Evolutionary conservation across 1,140 invertebrate species (phyloP).

Genomic region (Drosophila ambigua): DNA sequence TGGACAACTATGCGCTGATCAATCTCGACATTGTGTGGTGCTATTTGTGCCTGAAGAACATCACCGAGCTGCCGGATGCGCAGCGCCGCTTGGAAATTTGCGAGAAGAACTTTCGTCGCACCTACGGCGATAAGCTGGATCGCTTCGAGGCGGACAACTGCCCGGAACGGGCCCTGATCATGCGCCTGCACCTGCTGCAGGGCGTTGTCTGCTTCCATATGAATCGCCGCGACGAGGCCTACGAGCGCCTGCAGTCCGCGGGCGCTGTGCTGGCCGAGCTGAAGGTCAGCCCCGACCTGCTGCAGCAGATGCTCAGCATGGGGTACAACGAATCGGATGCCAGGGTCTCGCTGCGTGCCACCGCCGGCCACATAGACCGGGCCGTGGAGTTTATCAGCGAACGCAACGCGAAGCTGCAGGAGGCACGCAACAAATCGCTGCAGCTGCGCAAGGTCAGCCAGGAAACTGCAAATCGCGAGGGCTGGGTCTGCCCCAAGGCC

Average conservation of each 20-base stretch:
- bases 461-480: constrained; percentile 44
- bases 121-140: constrained; percentile 89
- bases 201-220: constrained; percentile 90
- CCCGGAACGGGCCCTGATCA: constrained; percentile 89
- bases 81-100: constrained; percentile 87
- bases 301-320: constrained; percentile 85
- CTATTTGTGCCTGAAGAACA: constrained; percentile 89
- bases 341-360: constrained; percentile 87
- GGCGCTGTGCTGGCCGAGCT: constrained; percentile 86
- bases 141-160: constrained; percentile 87
- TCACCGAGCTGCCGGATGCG: constrained; percentile 89
- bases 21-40: constrained; percentile 94
- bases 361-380: constrained; percentile 85
- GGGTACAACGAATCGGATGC: constrained; percentile 87
- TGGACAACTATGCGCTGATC: constrained; percentile 92
- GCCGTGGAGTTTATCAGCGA: constrained; percentile 88
- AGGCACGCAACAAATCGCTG: constrained; percentile 84
- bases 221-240: constrained; percentile 87
- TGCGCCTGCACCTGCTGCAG: constrained; percentile 91
- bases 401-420: constrained; percentile 84
- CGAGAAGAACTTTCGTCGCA: constrained; percentile 87
- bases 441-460: constrained; percentile 84
- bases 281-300: constrained; percentile 86
- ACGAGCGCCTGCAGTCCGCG: constrained; percentile 85
- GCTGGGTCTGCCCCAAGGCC: constrained; percentile 73